Evolutionary conservation across 2,113 vertebrate species (phyloP), one percentile per base, ranked within the genome.

Genomic region (Cebidichthys violaceus): DNA sequence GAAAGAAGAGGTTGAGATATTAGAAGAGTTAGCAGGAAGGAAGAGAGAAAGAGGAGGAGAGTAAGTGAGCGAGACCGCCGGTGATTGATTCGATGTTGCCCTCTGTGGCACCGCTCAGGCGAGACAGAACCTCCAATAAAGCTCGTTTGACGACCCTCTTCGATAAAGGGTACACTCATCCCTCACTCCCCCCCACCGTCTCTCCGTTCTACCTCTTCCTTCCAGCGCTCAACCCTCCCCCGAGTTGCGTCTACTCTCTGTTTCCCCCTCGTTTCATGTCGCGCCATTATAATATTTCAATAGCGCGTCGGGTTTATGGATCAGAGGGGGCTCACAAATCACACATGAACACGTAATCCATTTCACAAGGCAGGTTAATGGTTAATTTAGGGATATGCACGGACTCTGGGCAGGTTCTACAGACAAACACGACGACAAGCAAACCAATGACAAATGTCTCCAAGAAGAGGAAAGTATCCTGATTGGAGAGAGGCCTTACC

Each of bases 121-220:
- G 90, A 93, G 92, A 94, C 93, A 94, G 90, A 93, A 90, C 81
- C 89, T 92, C 90, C 92, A 92, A 92, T 94, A 92, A 93, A 93
- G 85, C 90, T 90, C 71, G 81, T 84, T 89, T 93, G 92, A 92
- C 82, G 90, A 93, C 92, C 93, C 92, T 89, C 93, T 92, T 91
- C 90, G 92, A 92, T 92, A 94, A 91, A 93, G 89, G 89, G 81
- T 90, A 86, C 66, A 79, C 85, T 88, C 85, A 86, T 87, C 84
- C 84, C 82, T 83, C 72, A 84, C 69, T 77, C 81, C 81, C 75
- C 88, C 78, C 69, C 83, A 79, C 20, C 7, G 20, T 22, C 50
- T 20, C 50, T 52, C 54, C 78, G 69, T 79, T 85, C 79, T 89
- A 81, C 69, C 82, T 87, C 84, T 86, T 78, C 77, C 84, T 27